These are phyloP conservation scores for Euplagia quadripunctaria DNA, from an alignment of 2,888 invertebrate genomes.

Conservation along the genomic window DNA sequence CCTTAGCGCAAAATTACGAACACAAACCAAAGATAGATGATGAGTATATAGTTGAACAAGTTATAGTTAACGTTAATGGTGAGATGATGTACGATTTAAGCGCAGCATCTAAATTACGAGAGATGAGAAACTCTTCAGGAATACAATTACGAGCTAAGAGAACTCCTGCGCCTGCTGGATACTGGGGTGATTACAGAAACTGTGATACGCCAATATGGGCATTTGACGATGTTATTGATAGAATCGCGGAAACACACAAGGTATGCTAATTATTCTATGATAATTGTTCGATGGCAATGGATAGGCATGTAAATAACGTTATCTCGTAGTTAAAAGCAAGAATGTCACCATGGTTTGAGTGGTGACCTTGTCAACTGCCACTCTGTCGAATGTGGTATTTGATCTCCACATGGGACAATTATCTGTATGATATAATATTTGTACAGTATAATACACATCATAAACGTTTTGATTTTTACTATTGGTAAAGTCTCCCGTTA, in stretches of 20 bases:
- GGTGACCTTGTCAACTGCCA: not conserved
- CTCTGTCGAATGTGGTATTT: not conserved
- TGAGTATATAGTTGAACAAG: constrained; percentile 55
- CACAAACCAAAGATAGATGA: constrained; percentile 59
- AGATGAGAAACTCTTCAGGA: constrained; percentile 48
- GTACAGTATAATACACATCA: not conserved
- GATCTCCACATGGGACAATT: not conserved
- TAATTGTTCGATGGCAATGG: not conserved
- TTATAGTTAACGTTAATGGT: constrained; percentile 59
- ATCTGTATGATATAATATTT: too few species aligned
- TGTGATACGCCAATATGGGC: constrained; percentile 93
- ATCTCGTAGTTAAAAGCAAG: not conserved
- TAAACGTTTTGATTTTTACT: not conserved
- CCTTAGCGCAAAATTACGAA: constrained; percentile 62
- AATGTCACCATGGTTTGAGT: not conserved
- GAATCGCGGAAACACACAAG: constrained; percentile 85
- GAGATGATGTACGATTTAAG: constrained; percentile 64
- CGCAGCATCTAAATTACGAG: constrained; percentile 56
- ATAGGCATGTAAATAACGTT: not conserved
- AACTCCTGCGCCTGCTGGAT: constrained; percentile 87
- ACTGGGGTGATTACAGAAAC: constrained; percentile 93
- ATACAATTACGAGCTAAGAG: constrained; percentile 19
- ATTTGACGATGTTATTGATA: constrained; percentile 89
- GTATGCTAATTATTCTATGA: constrained; percentile 58
- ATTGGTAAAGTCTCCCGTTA: too few species aligned